Base-by-base conservation (phyloP, 2,797 vertebrate genomes). In the Microctenopoma stevenorrisi region DNA sequence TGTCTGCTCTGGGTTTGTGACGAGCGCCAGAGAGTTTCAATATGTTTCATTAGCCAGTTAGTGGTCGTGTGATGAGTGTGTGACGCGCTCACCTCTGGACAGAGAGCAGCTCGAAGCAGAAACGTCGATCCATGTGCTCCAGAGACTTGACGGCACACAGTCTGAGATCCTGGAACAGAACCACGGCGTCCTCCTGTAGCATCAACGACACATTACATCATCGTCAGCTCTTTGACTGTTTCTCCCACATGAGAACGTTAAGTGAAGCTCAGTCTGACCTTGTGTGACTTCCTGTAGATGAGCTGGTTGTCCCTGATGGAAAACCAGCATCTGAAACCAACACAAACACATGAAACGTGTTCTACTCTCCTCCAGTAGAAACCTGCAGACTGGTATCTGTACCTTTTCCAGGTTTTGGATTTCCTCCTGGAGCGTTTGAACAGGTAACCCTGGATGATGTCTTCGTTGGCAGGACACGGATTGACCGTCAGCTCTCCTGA, bases 341-440 rank as follows among this genome's bases (percentile, higher is more conserved):
- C 3, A 56, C 46, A 37, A 25, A 43, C 9, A 33, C 44, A 25
- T 44, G 14, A 44, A 44, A 7, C n/a, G 18, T 12, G 5, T 42
- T 12, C 2, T 13, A 22, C 6, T 38, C 18, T 40, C 15, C 4
- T 55, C 25, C 10, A 50, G 37, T 2, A 26, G 25, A 51, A 37
- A 42, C 28, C 26, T 64, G 53, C 1, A 18, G 11, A 18, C 9
- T 12, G 8, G 0, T 0, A 14, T 51, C 6, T 13, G 18, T 48
- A 94, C 94, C 94, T 90, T 76, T 94, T 94, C 94, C 94, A 95
- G 7, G 79, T 94, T 67, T 92, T 95, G 28, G 82, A 56, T 84
- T 94, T 94, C 83, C 85, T 91, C 43, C 91, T 73, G 18, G 91
- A 93, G n/a, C 92, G 92, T 67, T 94, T 94, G 82, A 94, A 95